Evolutionary conservation across 2,113 vertebrate species (phyloP).

Genomic region (Natator depressus): DNA sequence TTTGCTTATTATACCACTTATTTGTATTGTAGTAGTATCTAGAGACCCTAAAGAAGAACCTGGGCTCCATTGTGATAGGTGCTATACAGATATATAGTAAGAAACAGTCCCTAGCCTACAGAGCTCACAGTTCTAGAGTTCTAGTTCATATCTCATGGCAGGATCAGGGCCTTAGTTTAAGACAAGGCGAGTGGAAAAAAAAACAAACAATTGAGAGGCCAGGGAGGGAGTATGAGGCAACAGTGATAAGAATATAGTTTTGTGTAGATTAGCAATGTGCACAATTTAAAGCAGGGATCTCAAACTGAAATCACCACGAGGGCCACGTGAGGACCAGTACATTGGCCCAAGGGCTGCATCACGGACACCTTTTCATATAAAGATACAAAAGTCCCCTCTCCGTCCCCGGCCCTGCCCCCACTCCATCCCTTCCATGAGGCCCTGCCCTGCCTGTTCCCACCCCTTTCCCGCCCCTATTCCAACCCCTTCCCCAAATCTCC

Average conservation of each 20-base stretch:
- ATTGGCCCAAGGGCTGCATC: too few relatives aligned
- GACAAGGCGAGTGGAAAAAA: neutral
- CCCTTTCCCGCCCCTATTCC: too few relatives aligned
- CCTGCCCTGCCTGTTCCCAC: too few relatives aligned
- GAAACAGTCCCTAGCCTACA: neutral
- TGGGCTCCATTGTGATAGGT: neutral
- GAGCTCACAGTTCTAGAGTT: neutral
- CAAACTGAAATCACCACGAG: too few relatives aligned
- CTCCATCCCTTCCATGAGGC: too few relatives aligned
- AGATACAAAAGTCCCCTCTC: too few relatives aligned
- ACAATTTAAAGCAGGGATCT: neutral
- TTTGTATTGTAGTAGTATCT: neutral
- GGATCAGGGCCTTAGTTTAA: neutral
- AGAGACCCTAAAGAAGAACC: neutral
- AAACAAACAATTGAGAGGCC: neutral
- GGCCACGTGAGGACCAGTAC: too few relatives aligned
- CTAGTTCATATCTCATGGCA: neutral
- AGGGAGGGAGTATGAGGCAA: neutral
- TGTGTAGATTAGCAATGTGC: neutral
- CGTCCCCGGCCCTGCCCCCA: too few relatives aligned
- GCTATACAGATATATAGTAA: neutral
- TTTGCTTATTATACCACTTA: neutral
- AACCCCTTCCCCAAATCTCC: too few relatives aligned
- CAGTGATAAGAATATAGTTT: neutral
- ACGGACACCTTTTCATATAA: too few relatives aligned